Base-by-base conservation (phyloP, 2,113 vertebrate genomes). In the Verasper variegatus region DNA sequence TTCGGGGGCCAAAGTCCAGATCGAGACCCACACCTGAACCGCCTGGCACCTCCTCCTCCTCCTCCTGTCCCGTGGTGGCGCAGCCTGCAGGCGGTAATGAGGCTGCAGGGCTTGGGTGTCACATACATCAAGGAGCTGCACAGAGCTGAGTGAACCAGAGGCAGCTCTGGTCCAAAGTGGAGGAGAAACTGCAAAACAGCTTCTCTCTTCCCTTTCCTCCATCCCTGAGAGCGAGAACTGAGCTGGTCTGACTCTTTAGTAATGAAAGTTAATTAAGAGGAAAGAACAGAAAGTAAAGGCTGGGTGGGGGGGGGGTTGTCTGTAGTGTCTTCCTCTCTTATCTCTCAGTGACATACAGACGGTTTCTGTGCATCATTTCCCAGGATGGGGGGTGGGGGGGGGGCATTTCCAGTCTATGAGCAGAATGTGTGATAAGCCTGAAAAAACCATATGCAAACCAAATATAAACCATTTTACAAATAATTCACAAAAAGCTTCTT, bases 1-100 rank as follows among this genome's bases (percentile, higher is more conserved):
- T 4, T 1, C 23, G 13, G 21, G 21, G 77, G 68, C 57, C 76
- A 76, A 89, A 89, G 88, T 91, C 85, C 88, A 74, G 27, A n/a
- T 59, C 18, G 8, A 27, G 67, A 79, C 66, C 51, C 8, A 31
- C 69, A 81, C 80, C 65, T 76, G 83, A 64, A 45, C 52, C 54
- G 2, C 60, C 66, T 17, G 67, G 51, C 60, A 68, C 76, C 69
- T 73, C 86, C 75, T 56, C 40, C 49, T 42, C 40, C 42, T 31
- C 31, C 31, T 31, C 31, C 31, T 42, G 66, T 42, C 40, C 49
- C 47, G 79, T 55, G 68, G 49, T 40, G 69, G 75, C 10, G 63
- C 45, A 64, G 55, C 42, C 49, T 63, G 23, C 62, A 9, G 63
- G 42, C 45, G 1, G 8, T 76, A 71, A 71, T 52, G 60, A 83